Evolutionary conservation across 2,113 vertebrate genomes (phyloP).

Genomic region (Syrrhaptes paradoxus): DNA sequence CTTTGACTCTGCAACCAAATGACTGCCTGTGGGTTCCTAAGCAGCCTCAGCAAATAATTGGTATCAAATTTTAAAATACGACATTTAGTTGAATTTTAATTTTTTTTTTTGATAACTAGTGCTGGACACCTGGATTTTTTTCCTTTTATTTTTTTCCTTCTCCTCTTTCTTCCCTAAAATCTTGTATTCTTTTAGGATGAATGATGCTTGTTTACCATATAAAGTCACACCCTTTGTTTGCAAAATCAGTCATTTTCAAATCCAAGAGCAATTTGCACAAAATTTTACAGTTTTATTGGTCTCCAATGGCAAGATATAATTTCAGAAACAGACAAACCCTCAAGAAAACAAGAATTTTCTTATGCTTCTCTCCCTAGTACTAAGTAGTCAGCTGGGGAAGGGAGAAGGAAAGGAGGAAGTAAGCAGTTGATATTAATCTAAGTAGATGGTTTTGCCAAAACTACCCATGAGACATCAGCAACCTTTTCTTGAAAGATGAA

Average conservation of each 20-base stretch:
- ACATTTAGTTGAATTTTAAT: background rate
- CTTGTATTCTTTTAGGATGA: background rate
- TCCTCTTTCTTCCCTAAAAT: background rate
- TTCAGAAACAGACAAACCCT: constrained; percentile 37
- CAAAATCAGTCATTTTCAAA: constrained; percentile 41
- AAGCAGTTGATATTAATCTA: constrained; percentile 43
- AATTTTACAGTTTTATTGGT: constrained; percentile 49
- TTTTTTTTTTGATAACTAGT: background rate
- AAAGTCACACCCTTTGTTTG: constrained; percentile 12
- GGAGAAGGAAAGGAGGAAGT: constrained; percentile 17
- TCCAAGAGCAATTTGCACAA: constrained; percentile 17
- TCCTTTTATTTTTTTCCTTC: background rate
- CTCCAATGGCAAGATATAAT: constrained; percentile 31
- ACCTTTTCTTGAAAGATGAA: constrained; percentile 21
- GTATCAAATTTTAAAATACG: background rate
- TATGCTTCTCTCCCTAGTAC: background rate
- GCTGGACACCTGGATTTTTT: background rate
- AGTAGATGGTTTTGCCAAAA: constrained; percentile 39
- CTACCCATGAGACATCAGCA: constrained; percentile 22
- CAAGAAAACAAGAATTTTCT: constrained; percentile 30
- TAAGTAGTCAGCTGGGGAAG: constrained; percentile 42
- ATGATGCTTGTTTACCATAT: constrained; percentile 17
- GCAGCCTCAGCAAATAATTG: background rate
- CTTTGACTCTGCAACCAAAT: background rate
- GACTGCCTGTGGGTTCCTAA: background rate